Evolutionary conservation across 2,113 vertebrate genomes (phyloP).

Genomic region (Mustela lutreola): DNA sequence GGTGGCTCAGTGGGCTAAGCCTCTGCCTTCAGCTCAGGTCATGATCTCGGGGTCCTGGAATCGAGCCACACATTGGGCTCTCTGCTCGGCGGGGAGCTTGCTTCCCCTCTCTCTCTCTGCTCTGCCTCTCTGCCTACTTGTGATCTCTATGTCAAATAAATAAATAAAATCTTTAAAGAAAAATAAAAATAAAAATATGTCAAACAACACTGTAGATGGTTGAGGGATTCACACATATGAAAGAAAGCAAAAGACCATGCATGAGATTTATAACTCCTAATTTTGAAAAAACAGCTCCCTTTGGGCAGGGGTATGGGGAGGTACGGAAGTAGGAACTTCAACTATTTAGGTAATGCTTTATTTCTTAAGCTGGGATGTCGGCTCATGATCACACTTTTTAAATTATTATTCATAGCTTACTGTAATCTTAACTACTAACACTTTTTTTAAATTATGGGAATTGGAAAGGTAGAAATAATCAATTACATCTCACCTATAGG

Average conservation of each 20-base stretch:
- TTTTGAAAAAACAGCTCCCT: neutral
- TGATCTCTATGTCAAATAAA: too few relatives aligned
- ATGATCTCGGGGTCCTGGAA: too few relatives aligned
- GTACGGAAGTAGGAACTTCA: neutral
- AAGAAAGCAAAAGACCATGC: neutral
- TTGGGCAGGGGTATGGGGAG: neutral
- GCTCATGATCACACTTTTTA: neutral
- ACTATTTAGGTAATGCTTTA: neutral
- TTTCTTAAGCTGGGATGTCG: neutral
- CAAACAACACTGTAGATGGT: neutral
- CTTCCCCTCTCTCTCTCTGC: too few relatives aligned
- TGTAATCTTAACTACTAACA: neutral
- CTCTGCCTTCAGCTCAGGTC: too few relatives aligned
- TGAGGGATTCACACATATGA: neutral
- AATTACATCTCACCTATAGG: neutral
- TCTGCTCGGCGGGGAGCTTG: too few relatives aligned
- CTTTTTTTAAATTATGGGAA: neutral
- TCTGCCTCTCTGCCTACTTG: too few relatives aligned
- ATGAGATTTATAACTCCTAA: neutral
- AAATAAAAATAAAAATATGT: neutral
- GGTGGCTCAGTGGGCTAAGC: too few relatives aligned
- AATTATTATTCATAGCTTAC: neutral
- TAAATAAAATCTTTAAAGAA: too few relatives aligned
- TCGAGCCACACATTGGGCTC: too few relatives aligned
- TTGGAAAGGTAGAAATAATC: neutral